These are phyloP conservation scores for Myotis yumanensis DNA, from an alignment of 2,113 vertebrate species.

Conservation along the genomic window DNA sequence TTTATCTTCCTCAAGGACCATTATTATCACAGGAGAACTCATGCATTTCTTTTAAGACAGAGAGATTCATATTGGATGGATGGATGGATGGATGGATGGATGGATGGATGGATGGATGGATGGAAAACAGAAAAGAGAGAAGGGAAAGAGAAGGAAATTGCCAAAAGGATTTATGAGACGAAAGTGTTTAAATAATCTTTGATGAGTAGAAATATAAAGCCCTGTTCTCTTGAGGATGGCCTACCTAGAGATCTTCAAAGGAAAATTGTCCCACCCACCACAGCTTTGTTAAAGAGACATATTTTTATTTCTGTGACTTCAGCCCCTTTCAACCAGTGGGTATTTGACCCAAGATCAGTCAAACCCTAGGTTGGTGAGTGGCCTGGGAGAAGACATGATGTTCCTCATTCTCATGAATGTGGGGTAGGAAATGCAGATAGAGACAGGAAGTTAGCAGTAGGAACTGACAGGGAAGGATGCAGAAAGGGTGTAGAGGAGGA, in stretches of 20 bases:
- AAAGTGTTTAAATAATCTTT: slow-evolving; percentile 14
- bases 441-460: background rate
- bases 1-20: background rate
- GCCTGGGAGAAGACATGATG: background rate
- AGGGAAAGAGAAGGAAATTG: slow-evolving; percentile 7
- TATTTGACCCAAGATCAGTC: background rate
- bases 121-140: background rate
- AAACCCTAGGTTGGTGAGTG: background rate
- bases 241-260: background rate
- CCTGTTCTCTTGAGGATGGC: background rate
- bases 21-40: background rate
- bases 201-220: background rate
- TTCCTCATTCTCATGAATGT: background rate
- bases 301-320: background rate
- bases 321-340: background rate
- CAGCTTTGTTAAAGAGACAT: background rate
- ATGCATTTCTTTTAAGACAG: background rate
- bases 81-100: background rate
- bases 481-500: background rate
- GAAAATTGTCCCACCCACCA: background rate
- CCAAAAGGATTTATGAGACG: background rate
- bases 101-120: background rate
- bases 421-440: background rate
- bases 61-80: background rate
- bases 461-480: background rate